These are phyloP conservation scores for Heliocidaris erythrogramma DNA, from an alignment of 35 echinoderm and acorn worm species.

Conservation along the genomic window DNA sequence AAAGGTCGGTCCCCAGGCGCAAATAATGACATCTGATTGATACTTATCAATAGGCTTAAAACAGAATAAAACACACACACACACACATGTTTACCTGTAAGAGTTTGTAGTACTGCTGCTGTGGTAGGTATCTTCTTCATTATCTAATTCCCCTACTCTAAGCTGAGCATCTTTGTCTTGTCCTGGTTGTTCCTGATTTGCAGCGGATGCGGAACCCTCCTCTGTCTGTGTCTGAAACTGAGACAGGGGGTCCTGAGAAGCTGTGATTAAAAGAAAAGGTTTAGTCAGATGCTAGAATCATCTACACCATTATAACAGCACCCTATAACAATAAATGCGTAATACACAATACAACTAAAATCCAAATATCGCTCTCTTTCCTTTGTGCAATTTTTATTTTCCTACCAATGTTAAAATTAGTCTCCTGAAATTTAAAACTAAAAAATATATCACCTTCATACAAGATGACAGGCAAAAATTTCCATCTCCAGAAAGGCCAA, in stretches of 20 bases:
- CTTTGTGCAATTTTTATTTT: too few relatives aligned
- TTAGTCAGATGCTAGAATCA: background rate
- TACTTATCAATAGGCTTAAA: too few relatives aligned
- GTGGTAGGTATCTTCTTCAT: slow-evolving; percentile 45
- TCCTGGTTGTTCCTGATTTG: slow-evolving; percentile 4
- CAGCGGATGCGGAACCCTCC: background rate
- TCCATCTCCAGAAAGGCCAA: too few relatives aligned
- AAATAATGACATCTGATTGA: too few relatives aligned
- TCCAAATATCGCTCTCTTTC: too few relatives aligned
- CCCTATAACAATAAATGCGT: too few relatives aligned
- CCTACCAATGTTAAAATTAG: too few relatives aligned
- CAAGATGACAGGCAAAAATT: too few relatives aligned
- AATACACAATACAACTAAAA: too few relatives aligned
- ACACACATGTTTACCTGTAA: slow-evolving; percentile 36
- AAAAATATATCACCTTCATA: too few relatives aligned
- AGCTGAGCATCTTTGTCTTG: background rate
- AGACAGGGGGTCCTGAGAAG: slow-evolving; percentile 30
- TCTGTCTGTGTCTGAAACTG: background rate
- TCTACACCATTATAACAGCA: background rate
- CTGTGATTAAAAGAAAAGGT: background rate
- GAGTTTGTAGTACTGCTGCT: slow-evolving; percentile 62
- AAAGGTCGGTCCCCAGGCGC: too few relatives aligned
- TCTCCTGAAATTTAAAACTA: too few relatives aligned
- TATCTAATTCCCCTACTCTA: background rate
- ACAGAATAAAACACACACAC: background rate